Evolutionary conservation across 2,797 vertebrate genomes (phyloP).

Genomic region (Danio jaintianensis): DNA sequence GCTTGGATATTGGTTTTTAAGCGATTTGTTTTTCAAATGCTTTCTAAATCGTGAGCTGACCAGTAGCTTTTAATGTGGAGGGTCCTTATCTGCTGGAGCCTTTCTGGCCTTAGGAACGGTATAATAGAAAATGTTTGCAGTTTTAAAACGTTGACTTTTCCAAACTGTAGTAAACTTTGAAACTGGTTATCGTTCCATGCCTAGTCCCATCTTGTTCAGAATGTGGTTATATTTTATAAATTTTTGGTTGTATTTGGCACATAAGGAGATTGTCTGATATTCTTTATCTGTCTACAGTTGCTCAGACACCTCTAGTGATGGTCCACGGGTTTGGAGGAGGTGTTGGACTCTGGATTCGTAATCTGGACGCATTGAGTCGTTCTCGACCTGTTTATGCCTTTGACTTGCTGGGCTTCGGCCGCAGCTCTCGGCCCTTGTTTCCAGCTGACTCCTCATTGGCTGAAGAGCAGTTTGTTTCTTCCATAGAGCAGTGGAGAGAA

Average conservation of each 20-base stretch:
- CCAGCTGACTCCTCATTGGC: constrained; percentile 81
- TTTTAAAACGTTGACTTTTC: too few relatives aligned
- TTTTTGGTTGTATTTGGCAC: background rate
- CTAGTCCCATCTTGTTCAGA: too few relatives aligned
- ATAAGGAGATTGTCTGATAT: background rate
- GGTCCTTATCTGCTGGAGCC: too few relatives aligned
- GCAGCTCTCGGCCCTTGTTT: constrained; percentile 88
- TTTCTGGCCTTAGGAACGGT: too few relatives aligned
- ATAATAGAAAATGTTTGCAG: too few relatives aligned
- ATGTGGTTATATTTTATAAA: too few relatives aligned
- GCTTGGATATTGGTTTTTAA: too few relatives aligned
- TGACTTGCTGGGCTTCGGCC: constrained; percentile 90
- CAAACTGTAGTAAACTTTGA: too few relatives aligned
- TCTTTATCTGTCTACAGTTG: constrained; percentile 43
- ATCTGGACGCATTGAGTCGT: constrained; percentile 82
- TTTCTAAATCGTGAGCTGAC: too few relatives aligned
- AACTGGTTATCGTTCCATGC: too few relatives aligned
- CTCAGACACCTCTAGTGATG: constrained; percentile 88
- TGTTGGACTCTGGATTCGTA: constrained; percentile 90
- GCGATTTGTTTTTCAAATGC: too few relatives aligned
- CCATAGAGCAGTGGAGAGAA: constrained; percentile 82
- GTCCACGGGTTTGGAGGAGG: constrained; percentile 93
- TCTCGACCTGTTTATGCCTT: constrained; percentile 82
- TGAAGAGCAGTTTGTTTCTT: constrained; percentile 81
- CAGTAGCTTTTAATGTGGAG: too few relatives aligned